phyloP scores from a whole-genome alignment of 2,113 vertebrate species.

The Dicerorhinus sumatrensis region DNA sequence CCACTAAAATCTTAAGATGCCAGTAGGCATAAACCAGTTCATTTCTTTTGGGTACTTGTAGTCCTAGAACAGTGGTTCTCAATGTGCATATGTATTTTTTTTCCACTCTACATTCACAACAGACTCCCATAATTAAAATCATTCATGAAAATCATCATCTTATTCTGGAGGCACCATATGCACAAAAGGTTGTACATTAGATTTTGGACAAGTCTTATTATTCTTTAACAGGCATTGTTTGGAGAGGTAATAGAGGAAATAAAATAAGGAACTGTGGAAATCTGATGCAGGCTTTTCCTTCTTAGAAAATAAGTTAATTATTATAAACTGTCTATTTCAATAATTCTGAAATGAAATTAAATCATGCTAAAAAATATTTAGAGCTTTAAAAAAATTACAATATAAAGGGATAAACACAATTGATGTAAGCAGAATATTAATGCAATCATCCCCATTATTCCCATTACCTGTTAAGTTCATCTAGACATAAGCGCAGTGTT shows the following conservation, averaged over 20 bases:
- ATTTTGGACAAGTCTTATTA: not conserved
- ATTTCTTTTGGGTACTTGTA: not conserved
- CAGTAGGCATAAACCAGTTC: not conserved
- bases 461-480: slow-evolving; percentile 94
- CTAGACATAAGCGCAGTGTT: slow-evolving; percentile 92
- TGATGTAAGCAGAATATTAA: not conserved
- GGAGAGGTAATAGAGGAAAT: not conserved
- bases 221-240: slow-evolving; percentile 1
- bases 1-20: not conserved
- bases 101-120: not conserved
- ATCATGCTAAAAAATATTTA: not conserved
- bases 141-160: slow-evolving; percentile 19
- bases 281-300: not conserved
- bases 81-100: not conserved
- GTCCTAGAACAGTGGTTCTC: not conserved
- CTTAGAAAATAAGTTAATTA: not conserved
- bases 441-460: not conserved
- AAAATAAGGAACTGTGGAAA: not conserved
- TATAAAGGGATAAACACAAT: not conserved
- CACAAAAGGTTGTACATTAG: not conserved
- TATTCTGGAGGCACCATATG: not conserved
- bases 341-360: slow-evolving; percentile 53
- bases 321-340: not conserved
- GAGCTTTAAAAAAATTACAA: not conserved
- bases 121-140: slow-evolving; percentile 25